These are phyloP conservation scores for Diadema setosum DNA, from an alignment of 35 echinoderm and acorn worm species.

Conservation along the genomic window DNA sequence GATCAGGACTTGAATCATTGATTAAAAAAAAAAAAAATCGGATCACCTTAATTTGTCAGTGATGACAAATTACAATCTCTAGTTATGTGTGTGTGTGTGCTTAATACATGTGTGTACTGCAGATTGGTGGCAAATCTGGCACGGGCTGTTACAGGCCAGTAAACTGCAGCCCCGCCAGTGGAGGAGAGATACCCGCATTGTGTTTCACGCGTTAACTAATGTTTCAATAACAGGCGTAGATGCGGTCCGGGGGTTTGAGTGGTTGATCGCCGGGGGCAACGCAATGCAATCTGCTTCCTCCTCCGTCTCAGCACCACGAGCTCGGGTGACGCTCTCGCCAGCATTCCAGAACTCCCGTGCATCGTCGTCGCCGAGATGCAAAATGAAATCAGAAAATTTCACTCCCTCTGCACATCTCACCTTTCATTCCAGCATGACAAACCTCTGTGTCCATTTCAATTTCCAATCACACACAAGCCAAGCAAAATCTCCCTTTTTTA, in stretches of 20 bases:
- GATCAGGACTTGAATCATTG: too few species aligned
- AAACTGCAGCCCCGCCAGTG: constrained; percentile 6
- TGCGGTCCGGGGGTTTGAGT: constrained; percentile 20
- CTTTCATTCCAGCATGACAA: neutral
- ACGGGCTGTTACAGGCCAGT: neutral
- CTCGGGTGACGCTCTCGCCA: neutral
- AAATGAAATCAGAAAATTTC: constrained; percentile 6
- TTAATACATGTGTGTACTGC: neutral
- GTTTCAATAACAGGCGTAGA: constrained; percentile 26
- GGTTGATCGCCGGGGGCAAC: constrained; percentile 19
- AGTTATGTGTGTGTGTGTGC: too few species aligned
- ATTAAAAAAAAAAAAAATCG: too few species aligned
- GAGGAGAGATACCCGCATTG: neutral
- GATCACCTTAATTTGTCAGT: too few species aligned
- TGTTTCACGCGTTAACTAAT: constrained; percentile 29
- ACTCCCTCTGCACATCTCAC: neutral
- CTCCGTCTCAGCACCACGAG: neutral
- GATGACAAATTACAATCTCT: too few species aligned
- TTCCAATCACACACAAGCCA: too few species aligned
- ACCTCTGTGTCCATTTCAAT: too few species aligned
- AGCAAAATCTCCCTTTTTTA: too few species aligned
- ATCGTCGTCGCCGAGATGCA: neutral
- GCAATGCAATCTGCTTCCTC: neutral
- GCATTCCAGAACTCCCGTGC: constrained; percentile 1
- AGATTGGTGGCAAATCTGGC: neutral